Evolutionary conservation across 2,797 vertebrate genomes (phyloP).

Genomic region (Buceros bicornis): DNA sequence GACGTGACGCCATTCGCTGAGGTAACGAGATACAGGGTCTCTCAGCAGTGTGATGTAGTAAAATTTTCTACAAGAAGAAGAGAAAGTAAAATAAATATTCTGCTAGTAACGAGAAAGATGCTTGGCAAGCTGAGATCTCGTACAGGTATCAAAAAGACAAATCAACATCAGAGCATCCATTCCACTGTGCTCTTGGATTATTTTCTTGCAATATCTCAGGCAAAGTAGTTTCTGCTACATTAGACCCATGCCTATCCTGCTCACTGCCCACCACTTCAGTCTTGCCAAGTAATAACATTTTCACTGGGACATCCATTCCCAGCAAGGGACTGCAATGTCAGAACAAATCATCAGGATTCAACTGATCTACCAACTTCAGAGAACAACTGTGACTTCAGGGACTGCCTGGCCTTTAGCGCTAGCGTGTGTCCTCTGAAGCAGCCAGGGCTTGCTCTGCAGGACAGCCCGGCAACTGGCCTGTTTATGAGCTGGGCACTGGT

Average conservation of each 20-base stretch:
- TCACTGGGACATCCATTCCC: not conserved
- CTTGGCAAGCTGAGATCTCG: not conserved
- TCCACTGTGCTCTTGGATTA: not conserved
- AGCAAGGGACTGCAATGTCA: not conserved
- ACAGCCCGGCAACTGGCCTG: not conserved
- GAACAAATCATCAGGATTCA: not conserved
- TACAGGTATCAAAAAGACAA: not conserved
- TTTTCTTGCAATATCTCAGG: not conserved
- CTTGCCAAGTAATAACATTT: not conserved
- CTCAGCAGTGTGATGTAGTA: conserved; percentile 97
- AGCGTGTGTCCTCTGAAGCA: not conserved
- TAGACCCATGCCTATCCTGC: not conserved
- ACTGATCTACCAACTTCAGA: not conserved
- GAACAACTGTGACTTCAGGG: not conserved
- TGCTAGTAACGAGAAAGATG: not conserved
- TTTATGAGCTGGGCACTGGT: not conserved
- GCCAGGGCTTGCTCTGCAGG: not conserved
- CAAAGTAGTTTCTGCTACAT: not conserved
- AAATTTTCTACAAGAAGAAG: conserved; percentile 88
- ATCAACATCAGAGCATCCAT: not conserved
- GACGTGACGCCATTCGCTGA: conserved; percentile 97
- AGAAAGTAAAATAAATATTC: conserved; percentile 26
- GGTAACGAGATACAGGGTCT: conserved; percentile 96
- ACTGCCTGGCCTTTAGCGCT: not conserved
- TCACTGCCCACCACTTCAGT: not conserved